Conservation (phyloP, 2,113 vertebrate genomes). For the Melanerpes aurifrons region DNA sequence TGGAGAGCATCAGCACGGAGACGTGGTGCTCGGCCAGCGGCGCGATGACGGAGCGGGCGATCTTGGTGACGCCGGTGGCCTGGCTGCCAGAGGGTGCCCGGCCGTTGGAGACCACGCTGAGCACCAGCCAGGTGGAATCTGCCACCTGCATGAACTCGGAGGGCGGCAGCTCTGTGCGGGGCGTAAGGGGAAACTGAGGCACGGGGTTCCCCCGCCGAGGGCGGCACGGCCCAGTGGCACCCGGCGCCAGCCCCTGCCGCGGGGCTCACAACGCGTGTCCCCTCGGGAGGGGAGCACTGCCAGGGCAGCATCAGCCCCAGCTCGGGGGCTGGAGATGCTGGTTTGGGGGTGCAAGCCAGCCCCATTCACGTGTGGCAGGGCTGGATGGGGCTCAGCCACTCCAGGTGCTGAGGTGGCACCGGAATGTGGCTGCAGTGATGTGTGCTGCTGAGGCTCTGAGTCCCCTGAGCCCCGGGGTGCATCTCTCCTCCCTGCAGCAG, state of each 20-base stretch:
- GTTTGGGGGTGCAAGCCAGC: not conserved
- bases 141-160: constrained; percentile 93
- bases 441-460: rapidly evolving
- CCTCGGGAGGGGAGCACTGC: rapidly evolving
- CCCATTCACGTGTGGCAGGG: not conserved
- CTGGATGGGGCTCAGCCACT: not conserved
- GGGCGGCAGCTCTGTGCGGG: constrained; percentile 82
- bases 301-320: not conserved
- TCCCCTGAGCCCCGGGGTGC: rapidly evolving
- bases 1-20: constrained; percentile 96
- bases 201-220: rapidly evolving
- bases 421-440: not conserved
- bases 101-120: constrained; percentile 92
- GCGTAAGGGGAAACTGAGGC: not conserved
- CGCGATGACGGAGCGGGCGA: constrained; percentile 92
- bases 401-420: rapidly evolving
- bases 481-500: not conserved
- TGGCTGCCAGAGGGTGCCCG: constrained; percentile 83
- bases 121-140: constrained; percentile 90
- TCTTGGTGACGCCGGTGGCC: constrained; percentile 94
- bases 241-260: rapidly evolving
- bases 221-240: rapidly evolving
- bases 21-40: constrained; percentile 95
- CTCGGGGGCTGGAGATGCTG: rapidly evolving
- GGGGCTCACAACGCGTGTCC: rapidly evolving